Percentiles rank a stretch among this genome's conserved stretches.
These are phyloP conservation scores for Coranthus polyacanthus DNA, from an alignment of 2,797 vertebrate genomes.

Conservation along the genomic window DNA sequence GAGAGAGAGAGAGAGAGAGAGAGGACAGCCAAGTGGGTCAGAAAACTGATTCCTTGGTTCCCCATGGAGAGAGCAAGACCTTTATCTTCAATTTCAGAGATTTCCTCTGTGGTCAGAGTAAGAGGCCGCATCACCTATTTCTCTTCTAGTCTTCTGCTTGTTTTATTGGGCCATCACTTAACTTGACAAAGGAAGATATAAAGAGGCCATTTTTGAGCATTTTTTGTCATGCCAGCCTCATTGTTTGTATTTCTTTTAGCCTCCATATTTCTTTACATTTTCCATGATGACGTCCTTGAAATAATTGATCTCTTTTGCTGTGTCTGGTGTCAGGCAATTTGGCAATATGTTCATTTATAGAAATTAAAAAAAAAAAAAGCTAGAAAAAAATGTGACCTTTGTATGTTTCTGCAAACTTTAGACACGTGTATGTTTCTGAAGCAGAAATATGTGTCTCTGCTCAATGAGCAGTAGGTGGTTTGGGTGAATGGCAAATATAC, in stretches of 20 bases:
- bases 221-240: background rate
- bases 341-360: no score
- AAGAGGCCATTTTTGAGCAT: slow-evolving; percentile 14
- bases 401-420: no score
- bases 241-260: background rate
- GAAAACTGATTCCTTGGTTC: slow-evolving; percentile 67
- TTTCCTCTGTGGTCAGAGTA: slow-evolving; percentile 76
- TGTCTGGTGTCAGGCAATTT: no score
- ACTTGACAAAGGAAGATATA: slow-evolving; percentile 33
- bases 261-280: background rate
- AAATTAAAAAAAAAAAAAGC: no score
- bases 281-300: no score
- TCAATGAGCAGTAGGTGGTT: no score
- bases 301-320: no score
- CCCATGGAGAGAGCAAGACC: slow-evolving; percentile 66
- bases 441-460: no score
- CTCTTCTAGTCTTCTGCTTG: slow-evolving; percentile 31
- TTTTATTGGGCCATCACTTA: slow-evolving; percentile 64
- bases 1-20: slow-evolving; percentile 11
- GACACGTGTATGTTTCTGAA: no score
- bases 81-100: slow-evolving; percentile 77
- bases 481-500: no score
- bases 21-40: slow-evolving; percentile 77
- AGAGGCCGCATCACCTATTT: slow-evolving; percentile 64
- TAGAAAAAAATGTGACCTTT: no score